These are phyloP conservation scores for Rhingia campestris DNA, from an alignment of 2,888 invertebrate genomes.

Conservation along the genomic window DNA sequence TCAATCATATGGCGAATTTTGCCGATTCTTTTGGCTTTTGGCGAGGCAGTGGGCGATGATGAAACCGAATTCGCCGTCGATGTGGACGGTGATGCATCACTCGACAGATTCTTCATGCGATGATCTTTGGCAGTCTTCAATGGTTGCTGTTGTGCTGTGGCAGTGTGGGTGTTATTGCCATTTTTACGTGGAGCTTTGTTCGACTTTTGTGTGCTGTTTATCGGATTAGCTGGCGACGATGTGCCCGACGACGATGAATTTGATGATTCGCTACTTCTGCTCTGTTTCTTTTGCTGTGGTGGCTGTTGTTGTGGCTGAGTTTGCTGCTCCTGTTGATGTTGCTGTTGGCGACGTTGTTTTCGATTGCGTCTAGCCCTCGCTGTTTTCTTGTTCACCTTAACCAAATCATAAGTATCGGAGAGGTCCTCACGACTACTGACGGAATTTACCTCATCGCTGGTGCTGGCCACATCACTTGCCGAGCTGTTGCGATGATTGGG, in stretches of 20 bases:
- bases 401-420: conserved; percentile 74
- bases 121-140: conserved; percentile 56
- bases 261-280: conserved; percentile 27
- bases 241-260: conserved; percentile 44
- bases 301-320: conserved; percentile 34
- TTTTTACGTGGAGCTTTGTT: conserved; percentile 44
- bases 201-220: conserved; percentile 25
- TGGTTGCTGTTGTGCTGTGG: conserved; percentile 51
- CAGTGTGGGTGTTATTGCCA: conserved; percentile 58
- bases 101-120: conserved; percentile 23
- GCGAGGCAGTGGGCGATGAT: conserved; percentile 78
- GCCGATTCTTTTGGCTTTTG: conserved; percentile 75
- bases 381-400: conserved; percentile 54
- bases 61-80: conserved; percentile 78
- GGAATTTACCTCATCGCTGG: conserved; percentile 78
- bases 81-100: conserved; percentile 65
- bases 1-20: conserved; percentile 78
- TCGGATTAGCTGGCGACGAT: conserved; percentile 49
- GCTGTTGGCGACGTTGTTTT: conserved; percentile 64
- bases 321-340: conserved; percentile 59
- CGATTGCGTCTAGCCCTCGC: conserved; percentile 59
- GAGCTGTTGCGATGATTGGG: conserved; percentile 79
- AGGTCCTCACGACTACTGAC: conserved; percentile 78
- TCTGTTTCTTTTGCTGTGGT: conserved; percentile 55
- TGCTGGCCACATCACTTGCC: conserved; percentile 78